phyloP scores from a whole-genome alignment of 2,113 vertebrate genomes.

The Eptesicus fuscus region DNA sequence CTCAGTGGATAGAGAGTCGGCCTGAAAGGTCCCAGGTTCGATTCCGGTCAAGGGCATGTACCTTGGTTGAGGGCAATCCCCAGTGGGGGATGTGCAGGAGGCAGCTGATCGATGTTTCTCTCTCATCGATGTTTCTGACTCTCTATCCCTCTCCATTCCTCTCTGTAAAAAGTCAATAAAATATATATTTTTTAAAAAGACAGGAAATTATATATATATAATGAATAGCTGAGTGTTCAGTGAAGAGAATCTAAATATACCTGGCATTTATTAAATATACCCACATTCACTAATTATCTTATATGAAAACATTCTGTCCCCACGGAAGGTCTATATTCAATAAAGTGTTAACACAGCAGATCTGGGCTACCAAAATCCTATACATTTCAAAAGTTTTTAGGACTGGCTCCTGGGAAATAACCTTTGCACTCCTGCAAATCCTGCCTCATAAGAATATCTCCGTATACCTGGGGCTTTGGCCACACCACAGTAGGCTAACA shows the following conservation, averaged over 20 bases:
- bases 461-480: not conserved
- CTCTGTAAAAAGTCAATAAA: too few species aligned
- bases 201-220: not conserved
- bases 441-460: not conserved
- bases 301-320: slow-evolving; percentile 4
- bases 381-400: not conserved
- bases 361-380: not conserved
- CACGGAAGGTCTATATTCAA: not conserved
- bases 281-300: not conserved
- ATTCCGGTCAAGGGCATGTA: too few species aligned
- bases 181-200: not conserved
- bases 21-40: too few species aligned
- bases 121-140: too few species aligned
- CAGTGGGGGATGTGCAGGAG: too few species aligned
- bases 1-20: too few species aligned
- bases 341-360: not conserved
- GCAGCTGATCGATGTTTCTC: too few species aligned
- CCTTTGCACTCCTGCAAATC: not conserved
- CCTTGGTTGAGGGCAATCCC: too few species aligned
- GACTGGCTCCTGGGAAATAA: slow-evolving; percentile 23
- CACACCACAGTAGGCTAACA: not conserved
- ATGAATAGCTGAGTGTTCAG: not conserved
- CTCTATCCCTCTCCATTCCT: too few species aligned
- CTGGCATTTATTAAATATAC: slow-evolving; percentile 20
- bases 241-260: slow-evolving; percentile 3